Percentiles rank a stretch among this genome's conserved stretches.
phyloP scores from a whole-genome alignment of 2,113 vertebrate species.

The Macrotis lagotis region DNA sequence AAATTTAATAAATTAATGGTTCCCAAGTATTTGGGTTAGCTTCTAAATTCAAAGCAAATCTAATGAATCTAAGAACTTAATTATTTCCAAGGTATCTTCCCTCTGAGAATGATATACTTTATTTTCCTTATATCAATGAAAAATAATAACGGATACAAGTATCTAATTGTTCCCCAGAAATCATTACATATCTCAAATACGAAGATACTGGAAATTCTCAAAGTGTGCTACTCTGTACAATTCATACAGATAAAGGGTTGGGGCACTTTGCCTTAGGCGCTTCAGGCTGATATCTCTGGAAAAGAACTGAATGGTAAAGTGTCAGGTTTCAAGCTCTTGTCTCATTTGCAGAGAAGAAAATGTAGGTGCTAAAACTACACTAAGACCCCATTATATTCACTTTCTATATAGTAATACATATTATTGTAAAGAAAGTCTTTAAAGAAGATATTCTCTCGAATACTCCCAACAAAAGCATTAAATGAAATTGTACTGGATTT shows the following conservation, averaged over 20 bases:
- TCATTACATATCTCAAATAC: constrained; percentile 22
- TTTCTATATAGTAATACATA: not conserved
- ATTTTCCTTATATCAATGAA: constrained; percentile 28
- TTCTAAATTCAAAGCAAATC: not conserved
- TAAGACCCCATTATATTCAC: constrained; percentile 29
- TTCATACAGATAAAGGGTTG: constrained; percentile 12
- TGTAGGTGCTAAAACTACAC: constrained; percentile 29
- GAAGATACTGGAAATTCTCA: not conserved
- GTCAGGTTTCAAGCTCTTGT: constrained; percentile 40
- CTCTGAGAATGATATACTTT: not conserved
- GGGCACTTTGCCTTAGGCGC: constrained; percentile 46
- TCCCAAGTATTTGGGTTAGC: not conserved
- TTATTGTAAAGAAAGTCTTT: not conserved
- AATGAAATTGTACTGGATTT: not conserved
- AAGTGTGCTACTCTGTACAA: constrained; percentile 3
- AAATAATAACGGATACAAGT: not conserved
- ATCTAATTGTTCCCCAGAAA: not conserved
- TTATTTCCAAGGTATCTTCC: not conserved
- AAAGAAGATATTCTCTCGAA: constrained; percentile 2
- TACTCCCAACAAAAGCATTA: not conserved
- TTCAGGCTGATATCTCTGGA: constrained; percentile 24
- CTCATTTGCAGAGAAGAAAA: constrained; percentile 35
- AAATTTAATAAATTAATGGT: not conserved
- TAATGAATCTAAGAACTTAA: not conserved
- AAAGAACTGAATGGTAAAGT: constrained; percentile 6